phyloP scores from a whole-genome alignment of 2,797 vertebrate species.

The Dicrostonyx torquatus region DNA sequence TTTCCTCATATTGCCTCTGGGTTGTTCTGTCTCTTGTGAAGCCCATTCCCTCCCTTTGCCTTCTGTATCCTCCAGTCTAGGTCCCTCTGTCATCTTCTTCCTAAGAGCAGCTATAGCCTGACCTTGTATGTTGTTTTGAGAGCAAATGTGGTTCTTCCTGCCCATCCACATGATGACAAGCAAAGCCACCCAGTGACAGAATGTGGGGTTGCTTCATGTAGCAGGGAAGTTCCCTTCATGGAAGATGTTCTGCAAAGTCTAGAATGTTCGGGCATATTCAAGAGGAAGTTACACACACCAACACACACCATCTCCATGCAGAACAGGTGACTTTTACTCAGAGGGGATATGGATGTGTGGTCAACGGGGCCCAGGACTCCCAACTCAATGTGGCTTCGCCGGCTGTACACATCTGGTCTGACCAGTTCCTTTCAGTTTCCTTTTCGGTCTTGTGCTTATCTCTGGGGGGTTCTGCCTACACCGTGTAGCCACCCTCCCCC shows the following conservation, averaged over 20 bases:
- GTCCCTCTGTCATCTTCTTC: not conserved
- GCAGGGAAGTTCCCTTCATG: not conserved
- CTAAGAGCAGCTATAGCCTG: not conserved
- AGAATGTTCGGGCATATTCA: not conserved
- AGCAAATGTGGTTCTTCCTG: not conserved
- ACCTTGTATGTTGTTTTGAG: not conserved
- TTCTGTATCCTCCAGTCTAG: not conserved
- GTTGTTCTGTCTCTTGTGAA: not conserved
- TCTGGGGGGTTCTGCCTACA: not conserved
- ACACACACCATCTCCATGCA: not conserved
- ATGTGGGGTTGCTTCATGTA: not conserved
- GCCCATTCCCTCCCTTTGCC: not conserved
- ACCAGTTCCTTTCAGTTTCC: no score
- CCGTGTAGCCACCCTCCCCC: not conserved
- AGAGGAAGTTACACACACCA: not conserved
- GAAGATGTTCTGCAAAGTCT: not conserved
- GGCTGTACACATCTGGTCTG: not conserved
- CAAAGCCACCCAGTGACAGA: not conserved
- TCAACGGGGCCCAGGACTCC: not conserved
- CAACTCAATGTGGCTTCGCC: not conserved
- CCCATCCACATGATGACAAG: not conserved
- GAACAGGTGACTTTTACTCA: not conserved
- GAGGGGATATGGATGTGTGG: not conserved
- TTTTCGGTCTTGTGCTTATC: not conserved
- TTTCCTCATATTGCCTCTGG: rapidly evolving